These are phyloP conservation scores for Rhabdomys dilectus DNA, from an alignment of 2,113 vertebrate genomes.

Conservation along the genomic window DNA sequence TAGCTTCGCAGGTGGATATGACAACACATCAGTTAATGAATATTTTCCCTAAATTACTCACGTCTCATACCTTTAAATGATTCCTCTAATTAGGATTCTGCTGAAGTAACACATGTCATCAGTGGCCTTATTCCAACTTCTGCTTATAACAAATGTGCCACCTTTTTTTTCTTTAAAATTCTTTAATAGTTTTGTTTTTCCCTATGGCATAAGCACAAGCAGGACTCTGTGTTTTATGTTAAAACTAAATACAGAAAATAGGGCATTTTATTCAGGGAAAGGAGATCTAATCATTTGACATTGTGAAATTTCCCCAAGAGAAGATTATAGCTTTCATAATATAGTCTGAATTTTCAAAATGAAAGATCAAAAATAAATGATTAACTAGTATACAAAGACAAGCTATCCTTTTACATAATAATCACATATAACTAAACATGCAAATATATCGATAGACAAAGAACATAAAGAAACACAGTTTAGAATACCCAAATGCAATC, in stretches of 20 bases:
- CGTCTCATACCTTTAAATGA: conserved; percentile 47
- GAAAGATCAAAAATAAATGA: background rate
- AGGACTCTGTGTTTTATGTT: conserved; percentile 52
- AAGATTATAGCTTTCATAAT: conserved; percentile 45
- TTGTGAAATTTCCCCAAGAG: conserved; percentile 50
- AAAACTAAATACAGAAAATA: conserved; percentile 64
- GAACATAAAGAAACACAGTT: conserved; percentile 19
- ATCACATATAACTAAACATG: conserved; percentile 48
- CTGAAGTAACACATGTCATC: conserved; percentile 38
- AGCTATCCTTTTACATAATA: conserved; percentile 62
- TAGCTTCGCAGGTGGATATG: conserved; percentile 43
- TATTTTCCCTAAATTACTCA: conserved; percentile 23
- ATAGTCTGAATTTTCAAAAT: conserved; percentile 40
- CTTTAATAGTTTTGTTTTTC: conserved; percentile 37
- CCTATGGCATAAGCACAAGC: conserved; percentile 10
- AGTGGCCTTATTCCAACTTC: conserved; percentile 15
- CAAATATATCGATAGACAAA: conserved; percentile 26
- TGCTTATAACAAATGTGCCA: conserved; percentile 58
- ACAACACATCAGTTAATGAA: conserved; percentile 46
- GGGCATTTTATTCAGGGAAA: conserved; percentile 48
- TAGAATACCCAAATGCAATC: background rate
- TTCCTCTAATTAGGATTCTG: conserved; percentile 56
- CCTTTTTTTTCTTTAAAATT: conserved; percentile 46
- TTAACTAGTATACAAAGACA: conserved; percentile 48
- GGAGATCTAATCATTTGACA: conserved; percentile 49